Evolutionary conservation across 30 jellyfish, hydroid and myxozoan species (phyloP).

Genomic region (Rhopilema esculentum): DNA sequence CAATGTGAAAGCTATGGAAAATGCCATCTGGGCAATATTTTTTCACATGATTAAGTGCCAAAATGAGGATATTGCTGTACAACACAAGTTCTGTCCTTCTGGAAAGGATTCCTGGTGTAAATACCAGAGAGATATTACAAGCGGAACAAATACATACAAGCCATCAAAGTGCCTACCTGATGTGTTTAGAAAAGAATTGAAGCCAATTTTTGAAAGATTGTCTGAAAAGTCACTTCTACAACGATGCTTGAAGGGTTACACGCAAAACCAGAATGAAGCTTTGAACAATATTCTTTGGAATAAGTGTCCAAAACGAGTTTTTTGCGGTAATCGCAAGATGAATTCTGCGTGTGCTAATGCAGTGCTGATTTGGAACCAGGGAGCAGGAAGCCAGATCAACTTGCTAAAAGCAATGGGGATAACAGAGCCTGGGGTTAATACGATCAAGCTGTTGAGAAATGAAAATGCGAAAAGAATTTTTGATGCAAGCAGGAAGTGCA

Average conservation of each 20-base stretch:
- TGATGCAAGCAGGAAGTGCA: constrained; percentile 13
- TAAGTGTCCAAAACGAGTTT: constrained; percentile 4
- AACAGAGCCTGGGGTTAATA: neutral
- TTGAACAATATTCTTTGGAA: constrained; percentile 7
- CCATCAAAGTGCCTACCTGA: constrained; percentile 9
- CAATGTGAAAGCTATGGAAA: neutral
- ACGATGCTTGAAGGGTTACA: constrained; percentile 31
- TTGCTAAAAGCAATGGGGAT: neutral
- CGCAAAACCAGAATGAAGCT: constrained; percentile 43
- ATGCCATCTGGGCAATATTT: constrained; percentile 9
- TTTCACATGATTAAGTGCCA: constrained; percentile 7
- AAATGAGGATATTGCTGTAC: constrained; percentile 9
- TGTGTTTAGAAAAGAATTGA: constrained; percentile 11
- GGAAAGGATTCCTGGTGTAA: constrained; percentile 16
- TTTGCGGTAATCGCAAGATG: constrained; percentile 14
- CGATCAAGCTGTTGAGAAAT: neutral
- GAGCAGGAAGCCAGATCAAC: neutral
- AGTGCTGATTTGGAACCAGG: neutral
- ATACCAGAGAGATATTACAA: constrained; percentile 11
- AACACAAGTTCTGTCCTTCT: constrained; percentile 9
- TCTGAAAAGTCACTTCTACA: constrained; percentile 12
- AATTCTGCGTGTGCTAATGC: neutral
- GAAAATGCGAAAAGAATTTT: constrained; percentile 4
- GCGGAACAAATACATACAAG: constrained; percentile 6
- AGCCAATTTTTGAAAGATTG: constrained; percentile 15